Conservation (phyloP, 2,113 vertebrate genomes). For the Lophochroa leadbeateri region DNA sequence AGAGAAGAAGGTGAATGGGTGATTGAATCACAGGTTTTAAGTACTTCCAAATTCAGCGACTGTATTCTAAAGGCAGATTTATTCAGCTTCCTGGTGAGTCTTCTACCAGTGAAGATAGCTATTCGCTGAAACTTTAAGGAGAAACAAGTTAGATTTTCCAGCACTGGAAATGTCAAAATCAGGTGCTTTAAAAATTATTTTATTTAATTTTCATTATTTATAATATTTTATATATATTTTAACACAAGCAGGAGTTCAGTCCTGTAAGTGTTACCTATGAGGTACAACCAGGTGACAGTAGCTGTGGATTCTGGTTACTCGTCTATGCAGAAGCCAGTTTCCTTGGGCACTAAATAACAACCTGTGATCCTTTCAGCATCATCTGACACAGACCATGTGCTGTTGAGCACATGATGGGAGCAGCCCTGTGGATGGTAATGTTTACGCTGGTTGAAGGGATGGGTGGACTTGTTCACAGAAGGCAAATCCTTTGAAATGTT, state of each 20-base stretch:
- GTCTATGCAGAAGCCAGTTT: not conserved
- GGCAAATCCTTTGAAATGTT: conserved; percentile 48
- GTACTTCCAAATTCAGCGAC: not conserved
- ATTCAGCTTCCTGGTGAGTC: not conserved
- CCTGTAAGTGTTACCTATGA: not conserved
- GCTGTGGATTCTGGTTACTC: not conserved
- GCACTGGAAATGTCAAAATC: not conserved
- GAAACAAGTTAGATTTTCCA: not conserved
- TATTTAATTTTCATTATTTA: not conserved
- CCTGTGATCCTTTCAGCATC: conserved; percentile 36
- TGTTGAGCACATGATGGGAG: conserved; percentile 42
- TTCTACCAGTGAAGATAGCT: not conserved
- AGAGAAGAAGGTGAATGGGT: not conserved
- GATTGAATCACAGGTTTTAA: not conserved
- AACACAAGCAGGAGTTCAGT: not conserved
- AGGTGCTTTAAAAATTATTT: not conserved
- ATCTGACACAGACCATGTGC: conserved; percentile 55
- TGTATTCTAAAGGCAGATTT: not conserved
- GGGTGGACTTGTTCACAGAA: conserved; percentile 32
- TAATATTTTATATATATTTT: not conserved
- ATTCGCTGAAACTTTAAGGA: not conserved
- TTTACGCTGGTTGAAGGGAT: not conserved
- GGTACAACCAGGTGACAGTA: not conserved
- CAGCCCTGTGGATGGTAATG: not conserved
- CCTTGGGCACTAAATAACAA: conserved; percentile 13